Base-by-base conservation (phyloP, 2,888 invertebrate genomes). In the Mystacides longicornis region DNA sequence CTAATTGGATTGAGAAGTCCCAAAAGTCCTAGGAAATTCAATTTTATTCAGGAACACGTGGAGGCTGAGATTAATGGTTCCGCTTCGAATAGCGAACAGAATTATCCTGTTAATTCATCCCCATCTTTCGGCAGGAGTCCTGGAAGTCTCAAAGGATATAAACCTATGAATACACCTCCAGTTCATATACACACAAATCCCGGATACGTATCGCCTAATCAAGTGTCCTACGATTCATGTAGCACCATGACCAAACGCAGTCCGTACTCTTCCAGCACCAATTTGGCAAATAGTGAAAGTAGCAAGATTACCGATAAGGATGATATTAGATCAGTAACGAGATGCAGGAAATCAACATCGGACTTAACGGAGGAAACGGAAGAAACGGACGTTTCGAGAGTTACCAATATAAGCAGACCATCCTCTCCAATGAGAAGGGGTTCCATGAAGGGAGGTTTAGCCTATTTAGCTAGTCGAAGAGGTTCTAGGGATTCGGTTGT, bases 401-500 rank as follows among this genome's bases (percentile, higher is more conserved):
- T 82, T 21, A 83, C 83, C 2, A 80, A 80, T 51, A 68, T 81
- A 14, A 82, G 81, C 61, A 74, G 81, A 63, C 82, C 81, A 14
- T 81, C 78, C 67, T 86, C 84, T 0, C 83, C 83, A 0, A 78
- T 86, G 64, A 75, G 88, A 23, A 77, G 86, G 50, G 86, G 88
- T 1, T 83, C 84, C 0, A 78, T 81, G 66, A 82, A 81, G 64
- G 84, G 85, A 0, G 85, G 85, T 0, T 67, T 86, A 64, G 91
- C 91, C 2, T 90, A 89, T 67, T 72, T 91, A 64, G 91, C 91
- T n/a, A 90, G 89, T 55, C 79, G 90, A 51, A 78, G 91, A n/a
- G 87, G 87, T n/a, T 89, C 89, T 0, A 75, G 89, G n/a, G 85
- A 85, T 64, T 85, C 85, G 19, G 86, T 86, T 60, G 76, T 85